Conservation (phyloP, 1,140 invertebrate genomes). For the Euura lappo region DNA sequence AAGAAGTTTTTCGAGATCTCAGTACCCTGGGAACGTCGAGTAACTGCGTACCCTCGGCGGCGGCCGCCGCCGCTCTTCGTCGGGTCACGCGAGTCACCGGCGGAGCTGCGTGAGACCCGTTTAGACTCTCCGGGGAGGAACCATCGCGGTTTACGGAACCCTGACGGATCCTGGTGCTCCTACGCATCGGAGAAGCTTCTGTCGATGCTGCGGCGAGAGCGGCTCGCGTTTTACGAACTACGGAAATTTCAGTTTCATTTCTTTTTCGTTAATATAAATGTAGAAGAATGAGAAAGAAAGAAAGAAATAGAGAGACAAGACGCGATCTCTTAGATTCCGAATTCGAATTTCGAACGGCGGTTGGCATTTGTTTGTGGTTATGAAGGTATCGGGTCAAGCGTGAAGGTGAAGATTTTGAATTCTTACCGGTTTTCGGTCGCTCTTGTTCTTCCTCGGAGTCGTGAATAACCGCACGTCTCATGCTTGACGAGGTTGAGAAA, state of each 20-base stretch:
- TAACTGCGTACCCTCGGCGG: constrained; percentile 17
- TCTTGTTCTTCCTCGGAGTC: constrained; percentile 40
- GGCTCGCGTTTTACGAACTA: constrained; percentile 24
- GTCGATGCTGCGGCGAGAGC: constrained; percentile 6
- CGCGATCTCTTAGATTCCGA: too few species aligned
- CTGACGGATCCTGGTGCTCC: constrained; percentile 37
- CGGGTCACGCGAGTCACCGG: constrained; percentile 18
- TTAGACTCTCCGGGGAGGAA: constrained; percentile 33
- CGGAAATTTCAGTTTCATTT: background rate
- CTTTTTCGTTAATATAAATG: too few species aligned
- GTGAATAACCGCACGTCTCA: constrained; percentile 32
- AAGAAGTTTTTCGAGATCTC: constrained; percentile 35
- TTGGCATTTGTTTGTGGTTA: too few species aligned
- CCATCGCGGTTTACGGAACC: constrained; percentile 15
- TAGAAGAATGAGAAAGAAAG: constrained; percentile 22
- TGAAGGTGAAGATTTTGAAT: too few species aligned
- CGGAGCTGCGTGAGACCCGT: constrained; percentile 19
- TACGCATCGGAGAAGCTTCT: constrained; percentile 37
- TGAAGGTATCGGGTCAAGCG: too few species aligned
- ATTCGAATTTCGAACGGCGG: too few species aligned
- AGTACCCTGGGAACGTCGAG: constrained; percentile 24
- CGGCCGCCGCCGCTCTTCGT: constrained; percentile 20
- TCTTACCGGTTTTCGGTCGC: constrained; percentile 29
- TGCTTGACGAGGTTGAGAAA: constrained; percentile 15
- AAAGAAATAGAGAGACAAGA: too few species aligned